Evolutionary conservation across 2,888 invertebrate genomes (phyloP), one percentile per base, ranked within the genome.

Genomic region (Schizotus pectinicornis): DNA sequence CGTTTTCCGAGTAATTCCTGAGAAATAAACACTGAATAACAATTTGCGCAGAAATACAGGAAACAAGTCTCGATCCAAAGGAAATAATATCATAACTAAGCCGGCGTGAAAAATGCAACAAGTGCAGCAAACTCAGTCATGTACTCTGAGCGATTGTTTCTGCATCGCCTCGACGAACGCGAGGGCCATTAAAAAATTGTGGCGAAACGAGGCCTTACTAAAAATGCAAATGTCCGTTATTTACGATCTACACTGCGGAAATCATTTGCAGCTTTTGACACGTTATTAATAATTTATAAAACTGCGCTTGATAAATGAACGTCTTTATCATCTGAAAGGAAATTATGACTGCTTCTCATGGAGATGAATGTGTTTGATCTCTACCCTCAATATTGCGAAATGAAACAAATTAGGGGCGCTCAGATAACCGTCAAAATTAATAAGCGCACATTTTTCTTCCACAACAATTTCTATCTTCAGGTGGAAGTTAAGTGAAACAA

Each of bases 251-350:
- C 68, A 70, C 65, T 67, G 68, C 68, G 75, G 74, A 75, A 75
- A 75, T 75, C 73, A 74, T 75, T 75, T 75, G 74, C 74, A 74
- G 71, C 69, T 71, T 71, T 70, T 74, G 74, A 75, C 75, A 65
- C 69, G 74, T 72, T 73, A 76, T 75, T 75, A 74, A 75, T 75
- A 75, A 75, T 74, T 74, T 75, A 75, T 75, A 72, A 71, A 75
- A 75, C 74, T 72, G 68, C 70, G 63, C 67, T 71, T 74, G 76
- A 76, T 75, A 73, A 75, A 76, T 75, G 74, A 67, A 73, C 67
- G 74, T 74, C 74, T 75, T 76, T 75, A 75, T 75, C 74, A 68
- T 72, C 68, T 67, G 71, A 74, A 72, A 74, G 75, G 74, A 75
- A 75, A 76, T 76, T 75, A 75, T 72, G 72, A 70, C 71, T 71